phyloP scores from a whole-genome alignment of 2,113 vertebrate genomes.

The Gasterosteus aculeatus region DNA sequence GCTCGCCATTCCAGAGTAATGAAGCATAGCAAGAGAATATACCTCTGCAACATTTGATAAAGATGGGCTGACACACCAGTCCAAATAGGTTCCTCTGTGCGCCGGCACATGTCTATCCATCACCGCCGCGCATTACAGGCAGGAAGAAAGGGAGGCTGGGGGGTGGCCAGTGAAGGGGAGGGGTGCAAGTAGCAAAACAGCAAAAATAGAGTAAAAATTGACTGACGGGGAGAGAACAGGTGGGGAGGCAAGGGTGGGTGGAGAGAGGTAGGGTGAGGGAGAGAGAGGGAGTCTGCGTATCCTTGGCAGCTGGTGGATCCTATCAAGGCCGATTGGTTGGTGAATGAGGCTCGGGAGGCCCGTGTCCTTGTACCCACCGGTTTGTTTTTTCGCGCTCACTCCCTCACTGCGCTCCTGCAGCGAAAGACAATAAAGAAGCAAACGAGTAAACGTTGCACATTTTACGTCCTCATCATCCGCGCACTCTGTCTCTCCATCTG shows the following conservation, averaged over 20 bases:
- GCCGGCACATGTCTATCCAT: slow-evolving; percentile 92
- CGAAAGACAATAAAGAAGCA: slow-evolving; percentile 81
- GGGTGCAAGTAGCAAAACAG: slow-evolving; percentile 57
- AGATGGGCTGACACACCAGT: slow-evolving; percentile 99
- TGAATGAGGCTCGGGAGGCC: slow-evolving; percentile 89
- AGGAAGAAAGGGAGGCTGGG: slow-evolving; percentile 61
- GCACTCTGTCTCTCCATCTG: slow-evolving; percentile 76
- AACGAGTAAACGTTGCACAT: slow-evolving; percentile 83
- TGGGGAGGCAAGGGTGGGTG: slow-evolving; percentile 59
- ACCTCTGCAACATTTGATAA: slow-evolving; percentile 99
- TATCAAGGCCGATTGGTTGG: slow-evolving; percentile 85
- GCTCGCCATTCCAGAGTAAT: slow-evolving; percentile 97
- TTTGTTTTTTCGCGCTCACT: slow-evolving; percentile 84
- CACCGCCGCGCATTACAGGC: slow-evolving; percentile 82
- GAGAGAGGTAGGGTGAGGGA: slow-evolving; percentile 47
- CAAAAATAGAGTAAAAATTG: slow-evolving; percentile 72
- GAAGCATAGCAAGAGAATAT: slow-evolving; percentile 98
- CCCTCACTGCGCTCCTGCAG: slow-evolving; percentile 79
- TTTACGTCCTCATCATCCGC: slow-evolving; percentile 88
- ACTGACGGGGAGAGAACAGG: slow-evolving; percentile 70
- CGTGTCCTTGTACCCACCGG: slow-evolving; percentile 87
- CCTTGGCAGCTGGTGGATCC: slow-evolving; percentile 89
- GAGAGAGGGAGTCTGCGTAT: slow-evolving; percentile 75
- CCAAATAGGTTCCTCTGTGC: slow-evolving; percentile 99
- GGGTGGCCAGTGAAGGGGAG: slow-evolving; percentile 45